These are phyloP conservation scores for Empis stercorea DNA, from an alignment of 2,888 invertebrate species.

Conservation along the genomic window DNA sequence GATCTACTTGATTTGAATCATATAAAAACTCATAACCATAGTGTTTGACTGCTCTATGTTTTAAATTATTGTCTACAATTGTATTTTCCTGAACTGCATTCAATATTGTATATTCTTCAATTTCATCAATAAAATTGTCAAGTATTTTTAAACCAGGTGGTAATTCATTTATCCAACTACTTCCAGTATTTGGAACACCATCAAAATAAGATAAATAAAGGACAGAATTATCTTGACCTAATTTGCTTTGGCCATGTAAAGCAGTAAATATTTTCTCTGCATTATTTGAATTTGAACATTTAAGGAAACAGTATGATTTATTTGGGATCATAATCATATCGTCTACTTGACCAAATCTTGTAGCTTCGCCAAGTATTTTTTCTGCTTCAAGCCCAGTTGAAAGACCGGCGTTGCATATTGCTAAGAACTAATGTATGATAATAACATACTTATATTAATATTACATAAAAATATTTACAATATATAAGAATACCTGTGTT, in stretches of 20 bases:
- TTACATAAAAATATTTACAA: not conserved
- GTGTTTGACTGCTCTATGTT: conserved; percentile 77
- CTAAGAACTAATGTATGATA: conserved; percentile 20
- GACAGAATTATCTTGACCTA: conserved; percentile 44
- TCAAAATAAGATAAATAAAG: conserved; percentile 45
- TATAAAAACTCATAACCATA: conserved; percentile 89
- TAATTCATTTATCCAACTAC: conserved; percentile 29
- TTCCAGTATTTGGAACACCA: conserved; percentile 18
- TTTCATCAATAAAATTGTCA: conserved; percentile 53
- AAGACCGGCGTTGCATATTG: conserved; percentile 78
- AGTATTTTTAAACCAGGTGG: conserved; percentile 61
- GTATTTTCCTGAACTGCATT: conserved; percentile 42
- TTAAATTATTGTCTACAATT: conserved; percentile 38
- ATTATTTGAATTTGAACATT: conserved; percentile 40
- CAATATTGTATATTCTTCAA: conserved; percentile 53
- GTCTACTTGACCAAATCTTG: conserved; percentile 41
- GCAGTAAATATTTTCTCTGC: conserved; percentile 44
- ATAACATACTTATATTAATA: too few species aligned
- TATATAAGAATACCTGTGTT: conserved; percentile 17
- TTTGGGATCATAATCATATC: conserved; percentile 58
- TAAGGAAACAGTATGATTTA: conserved; percentile 70
- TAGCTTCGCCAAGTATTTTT: conserved; percentile 42
- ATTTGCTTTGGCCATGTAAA: conserved; percentile 46
- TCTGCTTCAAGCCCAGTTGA: conserved; percentile 64
- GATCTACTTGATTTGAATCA: conserved; percentile 72